These are phyloP conservation scores for Bolborhynchus lineola DNA, from an alignment of 2,113 vertebrate species.

Conservation along the genomic window DNA sequence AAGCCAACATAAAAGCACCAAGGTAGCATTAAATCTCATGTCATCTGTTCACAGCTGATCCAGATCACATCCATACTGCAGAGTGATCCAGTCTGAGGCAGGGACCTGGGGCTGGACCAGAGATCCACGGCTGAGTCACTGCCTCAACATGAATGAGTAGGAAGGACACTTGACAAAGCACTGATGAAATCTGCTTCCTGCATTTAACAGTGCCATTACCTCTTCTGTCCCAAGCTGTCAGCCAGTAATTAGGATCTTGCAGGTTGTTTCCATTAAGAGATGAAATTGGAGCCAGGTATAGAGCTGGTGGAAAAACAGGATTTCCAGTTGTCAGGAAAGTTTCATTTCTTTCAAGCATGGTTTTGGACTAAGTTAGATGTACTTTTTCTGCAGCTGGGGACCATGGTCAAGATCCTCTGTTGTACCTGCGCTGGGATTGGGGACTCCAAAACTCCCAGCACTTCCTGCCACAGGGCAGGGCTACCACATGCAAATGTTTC, in stretches of 20 bases:
- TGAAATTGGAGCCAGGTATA: constrained; percentile 18
- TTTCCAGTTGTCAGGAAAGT: constrained; percentile 42
- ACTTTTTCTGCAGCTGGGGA: not conserved
- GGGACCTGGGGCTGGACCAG: not conserved
- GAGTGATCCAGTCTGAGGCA: not conserved
- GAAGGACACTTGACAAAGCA: constrained; percentile 29
- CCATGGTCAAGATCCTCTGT: not conserved
- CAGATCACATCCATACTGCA: not conserved
- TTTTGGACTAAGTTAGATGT: not conserved
- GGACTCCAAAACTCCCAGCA: not conserved
- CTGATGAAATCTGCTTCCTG: constrained; percentile 28
- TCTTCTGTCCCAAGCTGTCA: not conserved
- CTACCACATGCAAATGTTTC: not conserved
- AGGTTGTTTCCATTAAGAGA: constrained; percentile 57
- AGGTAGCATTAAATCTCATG: not conserved
- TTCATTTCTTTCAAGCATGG: not conserved
- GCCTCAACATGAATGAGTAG: not conserved
- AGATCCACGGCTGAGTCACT: not conserved
- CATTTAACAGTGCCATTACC: constrained; percentile 19
- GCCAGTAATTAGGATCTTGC: constrained; percentile 40
- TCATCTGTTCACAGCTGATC: not conserved
- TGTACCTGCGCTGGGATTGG: not conserved
- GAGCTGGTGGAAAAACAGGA: constrained; percentile 5
- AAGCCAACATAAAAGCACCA: not conserved
- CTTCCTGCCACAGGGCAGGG: not conserved